Base-by-base conservation (phyloP, 2,113 vertebrate species). In the Myrmecobius fasciatus region DNA sequence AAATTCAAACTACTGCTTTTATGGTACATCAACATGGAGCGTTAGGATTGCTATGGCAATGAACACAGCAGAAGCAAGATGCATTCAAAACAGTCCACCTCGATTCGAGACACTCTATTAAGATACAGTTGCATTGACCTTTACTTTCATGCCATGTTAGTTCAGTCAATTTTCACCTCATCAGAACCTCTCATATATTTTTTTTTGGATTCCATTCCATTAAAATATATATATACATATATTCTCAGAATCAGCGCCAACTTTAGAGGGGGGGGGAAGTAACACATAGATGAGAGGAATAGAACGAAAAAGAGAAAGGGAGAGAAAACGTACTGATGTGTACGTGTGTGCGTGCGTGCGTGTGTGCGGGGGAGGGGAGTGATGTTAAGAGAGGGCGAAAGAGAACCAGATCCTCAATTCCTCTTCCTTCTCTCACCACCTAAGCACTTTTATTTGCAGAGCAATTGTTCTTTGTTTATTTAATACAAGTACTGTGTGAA, bases 401-500 rank as follows among this genome's bases (percentile, higher is more conserved):
- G 97, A 96, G 89, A 52, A 47, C 89, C 95, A 12, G 75, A 51
- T 91, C 91, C 89, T 92, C 49, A 31, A 51, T 94, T 96, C 97
- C 92, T 97, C 96, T 96, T 97, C 93, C 60, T 95, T 97, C 98
- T 89, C 94, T 97, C 95, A 89, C 98, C 98, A 98, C 98, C 97
- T 97, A 97, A 97, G 97, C 98, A 99, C 98, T 98, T 98, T 99
- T 98, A 98, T 98, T 98, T 98, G 98, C 97, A 97, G 97, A 98
- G 98, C 97, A 98, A 98, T 99, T 98, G 98, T 99, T 98, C 99
- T 99, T 99, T 99, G 99, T 99, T 99, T 99, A 99, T 99, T 99
- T 99, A 99, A 99, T 99, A 99, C 99, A 99, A 99, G 99, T 98
- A 98, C 99, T 98, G 98, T 96, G 98, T 99, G 99, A 99, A 99